Evolutionary conservation across 2,113 vertebrate species (phyloP), one percentile per base, ranked within the genome.

Genomic region (Catharus fuscescens): DNA sequence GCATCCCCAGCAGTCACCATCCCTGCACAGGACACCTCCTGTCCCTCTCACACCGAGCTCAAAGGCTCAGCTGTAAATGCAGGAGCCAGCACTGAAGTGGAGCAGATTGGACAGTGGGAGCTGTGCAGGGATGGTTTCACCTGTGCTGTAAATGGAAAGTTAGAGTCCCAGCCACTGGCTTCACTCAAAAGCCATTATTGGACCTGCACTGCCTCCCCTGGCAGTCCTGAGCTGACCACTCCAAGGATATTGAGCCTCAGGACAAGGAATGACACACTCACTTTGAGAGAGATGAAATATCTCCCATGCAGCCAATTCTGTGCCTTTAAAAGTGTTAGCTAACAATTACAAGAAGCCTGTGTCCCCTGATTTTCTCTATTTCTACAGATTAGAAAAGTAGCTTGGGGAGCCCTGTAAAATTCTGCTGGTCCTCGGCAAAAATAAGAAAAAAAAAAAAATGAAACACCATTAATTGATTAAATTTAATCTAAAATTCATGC

Each of bases 401-500:
- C 69, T 45, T 36, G 44, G 83, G 53, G 84, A 78, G 70, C 32
- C 26, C 66, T 6, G 12, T 28, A 45, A 76, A 95, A 95, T 54
- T 86, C 31, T 19, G n/a, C 12, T 60, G 15, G 64, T 73, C 24
- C 34, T 85, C 66, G 48, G 71, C 1, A 52, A 71, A 61, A 88
- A 40, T 45, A 56, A 60, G 26, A 26, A 2, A 10, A 29, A 54
- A 32, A 10, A 29, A 54, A 32, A n/a, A 56, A 14, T 48, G 2
- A 28, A 66, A 29, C 2, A 19, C 21, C 83, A 69, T 91, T 84
- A 84, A 90, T 67, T 83, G 60, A 92, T 92, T 76, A 88, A 92
- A 95, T 95, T 77, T n/a, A 88, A 82, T 90, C 77, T 90, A 72
- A 96, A 95, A 90, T 95, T 83, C 25, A 76, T 60, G 32, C 57